These are phyloP conservation scores for Thymelicus acteon DNA, from an alignment of 2,888 invertebrate genomes.

Conservation along the genomic window DNA sequence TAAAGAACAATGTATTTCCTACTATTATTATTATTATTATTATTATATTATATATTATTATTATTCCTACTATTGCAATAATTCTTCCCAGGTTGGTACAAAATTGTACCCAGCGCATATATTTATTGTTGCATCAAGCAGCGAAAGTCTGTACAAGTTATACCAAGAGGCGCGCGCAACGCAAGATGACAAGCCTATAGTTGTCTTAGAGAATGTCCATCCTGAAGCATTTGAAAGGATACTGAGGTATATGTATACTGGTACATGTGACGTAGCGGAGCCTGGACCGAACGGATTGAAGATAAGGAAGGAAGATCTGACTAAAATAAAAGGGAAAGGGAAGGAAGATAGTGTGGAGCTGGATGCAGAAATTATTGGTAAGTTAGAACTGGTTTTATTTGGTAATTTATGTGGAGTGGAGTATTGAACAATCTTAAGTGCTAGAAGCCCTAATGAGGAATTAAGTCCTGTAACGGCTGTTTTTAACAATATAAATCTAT, in stretches of 20 bases:
- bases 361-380: constrained; percentile 65
- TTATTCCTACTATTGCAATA: too few species aligned
- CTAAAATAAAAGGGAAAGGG: constrained; percentile 57
- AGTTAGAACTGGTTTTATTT: constrained; percentile 39
- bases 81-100: constrained; percentile 79
- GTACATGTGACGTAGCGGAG: constrained; percentile 85
- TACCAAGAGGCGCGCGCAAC: constrained; percentile 66
- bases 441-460: too few species aligned
- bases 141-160: constrained; percentile 86
- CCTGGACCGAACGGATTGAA: constrained; percentile 78
- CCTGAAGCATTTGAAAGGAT: constrained; percentile 89
- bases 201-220: constrained; percentile 82
- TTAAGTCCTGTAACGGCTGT: too few species aligned
- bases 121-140: constrained; percentile 88
- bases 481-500: too few species aligned
- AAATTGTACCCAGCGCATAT: constrained; percentile 89
- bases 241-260: constrained; percentile 88
- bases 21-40: too few species aligned
- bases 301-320: constrained; percentile 73
- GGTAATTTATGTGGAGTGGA: too few species aligned
- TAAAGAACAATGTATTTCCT: too few species aligned
- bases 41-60: too few species aligned
- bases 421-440: too few species aligned
- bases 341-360: constrained; percentile 50
- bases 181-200: constrained; percentile 62